These are phyloP conservation scores for Thripadectes ignobilis DNA, from an alignment of 2,797 vertebrate species.

Conservation along the genomic window DNA sequence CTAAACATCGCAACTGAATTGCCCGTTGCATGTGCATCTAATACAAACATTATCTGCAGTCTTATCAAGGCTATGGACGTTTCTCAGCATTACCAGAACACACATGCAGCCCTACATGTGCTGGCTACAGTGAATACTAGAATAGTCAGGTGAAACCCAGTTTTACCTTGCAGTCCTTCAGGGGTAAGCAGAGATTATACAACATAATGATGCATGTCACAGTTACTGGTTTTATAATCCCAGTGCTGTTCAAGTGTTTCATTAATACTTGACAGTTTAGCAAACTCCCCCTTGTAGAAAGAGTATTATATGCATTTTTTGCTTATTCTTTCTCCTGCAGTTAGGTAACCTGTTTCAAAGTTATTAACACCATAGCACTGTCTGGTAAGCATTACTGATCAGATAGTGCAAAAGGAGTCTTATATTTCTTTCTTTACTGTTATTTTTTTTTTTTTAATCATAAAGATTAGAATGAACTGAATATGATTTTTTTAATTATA, in stretches of 20 bases:
- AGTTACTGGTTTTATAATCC: background rate
- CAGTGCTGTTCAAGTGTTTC: background rate
- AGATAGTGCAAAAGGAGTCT: background rate
- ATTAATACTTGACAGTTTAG: background rate
- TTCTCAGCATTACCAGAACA: background rate
- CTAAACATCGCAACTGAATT: background rate
- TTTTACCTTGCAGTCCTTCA: background rate
- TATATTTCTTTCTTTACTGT: background rate
- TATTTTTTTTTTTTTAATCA: background rate
- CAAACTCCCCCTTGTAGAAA: background rate
- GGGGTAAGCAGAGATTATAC: background rate
- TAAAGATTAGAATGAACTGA: background rate
- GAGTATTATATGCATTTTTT: background rate
- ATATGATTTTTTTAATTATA: background rate
- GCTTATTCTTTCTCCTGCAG: background rate
- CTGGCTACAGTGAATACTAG: background rate
- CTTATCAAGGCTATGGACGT: background rate
- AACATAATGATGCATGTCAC: background rate
- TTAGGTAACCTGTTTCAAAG: background rate
- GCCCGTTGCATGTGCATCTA: accelerated
- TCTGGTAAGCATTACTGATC: background rate
- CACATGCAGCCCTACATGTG: background rate
- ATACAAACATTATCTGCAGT: background rate
- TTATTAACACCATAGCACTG: background rate
- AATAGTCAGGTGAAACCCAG: background rate